phyloP scores from a whole-genome alignment of 2,113 vertebrate species.

The Zootoca vivipara region DNA sequence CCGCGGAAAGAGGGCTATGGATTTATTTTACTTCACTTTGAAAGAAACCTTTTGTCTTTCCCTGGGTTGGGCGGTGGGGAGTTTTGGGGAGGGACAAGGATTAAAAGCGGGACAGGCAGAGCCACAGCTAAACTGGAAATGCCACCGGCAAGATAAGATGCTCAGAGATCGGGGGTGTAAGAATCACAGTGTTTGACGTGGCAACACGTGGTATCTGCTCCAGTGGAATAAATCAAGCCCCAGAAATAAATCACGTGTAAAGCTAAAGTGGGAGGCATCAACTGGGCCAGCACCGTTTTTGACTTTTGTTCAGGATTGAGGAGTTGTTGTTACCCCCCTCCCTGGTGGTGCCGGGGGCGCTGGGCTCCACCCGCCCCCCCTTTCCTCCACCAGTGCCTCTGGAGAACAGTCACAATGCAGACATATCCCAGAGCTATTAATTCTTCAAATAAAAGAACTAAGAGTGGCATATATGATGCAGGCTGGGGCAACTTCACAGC shows the following conservation, averaged over 20 bases:
- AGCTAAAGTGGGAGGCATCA: too few species aligned
- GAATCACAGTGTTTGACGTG: not conserved
- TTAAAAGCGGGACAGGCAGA: not conserved
- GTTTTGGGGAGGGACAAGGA: not conserved
- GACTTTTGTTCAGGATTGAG: not conserved
- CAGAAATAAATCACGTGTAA: not conserved
- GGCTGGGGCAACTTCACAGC: not conserved
- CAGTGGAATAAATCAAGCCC: not conserved
- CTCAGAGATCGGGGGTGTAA: not conserved
- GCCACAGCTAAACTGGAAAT: not conserved
- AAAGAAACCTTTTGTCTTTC: conserved; percentile 8
- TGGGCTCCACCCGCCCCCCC: too few species aligned
- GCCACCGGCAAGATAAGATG: not conserved
- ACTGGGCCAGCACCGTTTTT: not conserved
- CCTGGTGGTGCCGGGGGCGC: too few species aligned
- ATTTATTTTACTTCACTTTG: not conserved
- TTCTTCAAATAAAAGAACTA: not conserved
- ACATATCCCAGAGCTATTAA: not conserved
- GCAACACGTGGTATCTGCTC: too few species aligned
- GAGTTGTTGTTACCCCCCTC: too few species aligned
- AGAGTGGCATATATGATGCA: not conserved
- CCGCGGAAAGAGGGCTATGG: conserved; percentile 19
- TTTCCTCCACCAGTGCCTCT: too few species aligned
- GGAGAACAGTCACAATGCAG: not conserved
- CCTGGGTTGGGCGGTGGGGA: too few species aligned